Evolutionary conservation across 35 echinoderm and acorn worm species (phyloP), one percentile per base, ranked within the genome.

Genomic region (Lytechinus variegatus): DNA sequence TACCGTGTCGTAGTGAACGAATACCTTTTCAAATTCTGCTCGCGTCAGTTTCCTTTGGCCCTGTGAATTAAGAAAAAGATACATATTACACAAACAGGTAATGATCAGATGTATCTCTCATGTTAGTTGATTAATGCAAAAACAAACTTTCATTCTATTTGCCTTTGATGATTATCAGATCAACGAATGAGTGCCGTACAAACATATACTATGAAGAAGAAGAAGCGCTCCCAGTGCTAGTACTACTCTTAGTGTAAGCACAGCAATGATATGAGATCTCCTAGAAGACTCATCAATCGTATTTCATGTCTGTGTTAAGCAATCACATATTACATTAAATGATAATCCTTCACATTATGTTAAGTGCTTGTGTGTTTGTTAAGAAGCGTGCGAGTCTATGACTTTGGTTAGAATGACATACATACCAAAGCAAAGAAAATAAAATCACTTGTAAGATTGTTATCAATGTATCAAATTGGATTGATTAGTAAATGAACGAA

Each of bases 1-100:
- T 89, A 96, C 95, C 95, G 86, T 86, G 52, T 96, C 95, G 87
- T 96, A 96, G 91, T 96, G 86, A 54, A 86, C 86, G 52, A 96
- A 96, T 6, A 96, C 92, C 9, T 56, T 55, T 52, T 96, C 91
- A 55, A 96, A 96, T 28, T 96, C 95, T 93, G 61, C 13, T 54
- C 93, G 79, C 53, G 61, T 96, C 24, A 96, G 27, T 52, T 16
- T 86, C 52, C 54, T 93, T 5, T 96, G n/a, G 9, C 95, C 95
- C 95, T 96, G 92, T 52, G 28, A 72, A 93, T 55, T 13, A 52
- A 88, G 21, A 95, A 90, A 54, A 95, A 54, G 89, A 9, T 14
- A 90, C 88, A 33, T 44, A 79, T 79, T 2, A 24, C n/a, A 79
- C n/a, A 24, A 79, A 4, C 19, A 79, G 19, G 66, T 79, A 7